Evolutionary conservation across 2,888 invertebrate genomes (phyloP).

Genomic region (Mesorhabditis sp.): DNA sequence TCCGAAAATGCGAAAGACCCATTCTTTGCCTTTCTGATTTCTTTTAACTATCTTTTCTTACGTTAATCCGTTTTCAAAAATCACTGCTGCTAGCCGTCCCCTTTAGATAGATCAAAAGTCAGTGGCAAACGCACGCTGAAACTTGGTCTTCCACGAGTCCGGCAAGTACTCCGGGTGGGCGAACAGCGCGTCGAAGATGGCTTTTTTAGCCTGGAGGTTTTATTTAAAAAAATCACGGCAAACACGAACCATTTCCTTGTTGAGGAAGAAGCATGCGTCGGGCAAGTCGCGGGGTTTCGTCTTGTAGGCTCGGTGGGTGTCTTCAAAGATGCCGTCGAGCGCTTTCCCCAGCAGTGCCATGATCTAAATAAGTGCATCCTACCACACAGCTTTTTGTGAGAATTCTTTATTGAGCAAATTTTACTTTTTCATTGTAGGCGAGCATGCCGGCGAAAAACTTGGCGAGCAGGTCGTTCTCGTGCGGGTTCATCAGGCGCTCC

Average conservation of each 20-base stretch:
- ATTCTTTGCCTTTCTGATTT: too few relatives aligned
- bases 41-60: too few relatives aligned
- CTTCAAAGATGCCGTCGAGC: neutral
- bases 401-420: neutral
- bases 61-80: too few relatives aligned
- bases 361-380: neutral
- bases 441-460: neutral
- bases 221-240: neutral
- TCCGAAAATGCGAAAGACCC: too few relatives aligned
- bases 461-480: neutral
- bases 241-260: conserved; percentile 1
- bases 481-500: neutral
- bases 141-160: conserved; percentile 5
- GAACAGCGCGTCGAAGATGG: neutral
- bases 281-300: neutral
- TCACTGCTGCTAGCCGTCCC: too few relatives aligned
- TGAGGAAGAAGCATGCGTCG: neutral
- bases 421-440: neutral
- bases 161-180: conserved; percentile 5
- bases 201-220: neutral
- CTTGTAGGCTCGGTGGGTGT: neutral
- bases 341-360: neutral
- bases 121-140: neutral
- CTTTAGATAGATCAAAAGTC: too few relatives aligned
- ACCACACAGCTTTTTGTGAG: neutral